Conservation (phyloP, 2,888 invertebrate genomes). For the Drosophila imparisetae region DNA sequence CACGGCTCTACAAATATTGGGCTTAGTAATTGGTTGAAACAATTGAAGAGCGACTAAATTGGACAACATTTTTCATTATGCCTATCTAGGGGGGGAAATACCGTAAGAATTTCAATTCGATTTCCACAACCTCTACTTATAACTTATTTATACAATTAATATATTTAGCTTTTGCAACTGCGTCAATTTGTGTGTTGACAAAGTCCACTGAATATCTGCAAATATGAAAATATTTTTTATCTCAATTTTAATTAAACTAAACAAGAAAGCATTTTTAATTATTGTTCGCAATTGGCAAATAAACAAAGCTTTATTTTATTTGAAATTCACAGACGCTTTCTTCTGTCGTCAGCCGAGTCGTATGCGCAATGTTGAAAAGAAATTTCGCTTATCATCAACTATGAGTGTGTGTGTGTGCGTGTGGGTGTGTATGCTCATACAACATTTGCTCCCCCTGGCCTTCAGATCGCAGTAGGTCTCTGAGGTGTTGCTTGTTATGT, state of each 20-base stretch:
- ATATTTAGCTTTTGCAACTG: slow-evolving; percentile 39
- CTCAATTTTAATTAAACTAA: slow-evolving; percentile 62
- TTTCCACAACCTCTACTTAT: background rate
- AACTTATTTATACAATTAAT: slow-evolving; percentile 20
- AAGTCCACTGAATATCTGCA: slow-evolving; percentile 22
- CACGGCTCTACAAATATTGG: slow-evolving; percentile 11
- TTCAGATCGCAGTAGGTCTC: slow-evolving; percentile 42
- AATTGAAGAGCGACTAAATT: background rate
- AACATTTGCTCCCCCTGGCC: slow-evolving; percentile 59
- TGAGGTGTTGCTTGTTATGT: slow-evolving; percentile 69
- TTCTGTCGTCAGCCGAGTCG: slow-evolving; percentile 49
- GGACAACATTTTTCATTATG: background rate
- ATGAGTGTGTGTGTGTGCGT: slow-evolving; percentile 3
- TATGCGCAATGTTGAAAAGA: slow-evolving; percentile 56
- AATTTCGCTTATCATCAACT: slow-evolving; percentile 45
- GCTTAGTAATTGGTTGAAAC: background rate
- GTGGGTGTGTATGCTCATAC: slow-evolving; percentile 24
- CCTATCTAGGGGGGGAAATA: background rate
- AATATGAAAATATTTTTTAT: slow-evolving; percentile 33
- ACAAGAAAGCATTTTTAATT: slow-evolving; percentile 72
- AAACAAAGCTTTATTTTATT: slow-evolving; percentile 39
- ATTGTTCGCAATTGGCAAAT: slow-evolving; percentile 46
- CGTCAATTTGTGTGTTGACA: slow-evolving; percentile 57
- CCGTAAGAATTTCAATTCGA: too few relatives aligned
- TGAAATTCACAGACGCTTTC: slow-evolving; percentile 27